phyloP scores from a whole-genome alignment of 1,140 invertebrate genomes.

The Halyomorpha halys region DNA sequence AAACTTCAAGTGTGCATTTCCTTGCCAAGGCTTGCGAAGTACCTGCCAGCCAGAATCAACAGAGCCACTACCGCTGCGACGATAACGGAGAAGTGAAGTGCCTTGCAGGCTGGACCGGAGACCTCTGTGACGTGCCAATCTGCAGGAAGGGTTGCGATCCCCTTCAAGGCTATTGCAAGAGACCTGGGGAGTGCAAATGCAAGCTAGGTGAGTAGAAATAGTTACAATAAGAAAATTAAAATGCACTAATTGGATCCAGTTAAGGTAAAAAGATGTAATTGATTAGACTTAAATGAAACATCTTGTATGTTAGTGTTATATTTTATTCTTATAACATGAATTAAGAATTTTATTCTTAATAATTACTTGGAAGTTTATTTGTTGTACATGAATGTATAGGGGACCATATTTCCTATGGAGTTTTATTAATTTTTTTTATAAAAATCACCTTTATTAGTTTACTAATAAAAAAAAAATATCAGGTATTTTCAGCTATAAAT shows the following conservation, averaged over 20 bases:
- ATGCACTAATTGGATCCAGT: not conserved
- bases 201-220: slow-evolving; percentile 53
- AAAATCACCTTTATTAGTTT: too few species aligned
- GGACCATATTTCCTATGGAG: too few species aligned
- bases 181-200: slow-evolving; percentile 72
- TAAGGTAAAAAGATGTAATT: too few species aligned
- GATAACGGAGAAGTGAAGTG: slow-evolving; percentile 86
- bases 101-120: slow-evolving; percentile 81
- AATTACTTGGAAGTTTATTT: too few species aligned
- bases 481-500: too few species aligned
- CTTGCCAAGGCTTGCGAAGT: slow-evolving; percentile 60
- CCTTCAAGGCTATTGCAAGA: slow-evolving; percentile 84
- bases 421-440: too few species aligned
- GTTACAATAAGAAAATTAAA: not conserved
- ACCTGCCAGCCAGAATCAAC: slow-evolving; percentile 71
- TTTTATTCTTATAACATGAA: too few species aligned
- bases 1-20: slow-evolving; percentile 12
- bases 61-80: slow-evolving; percentile 86
- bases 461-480: too few species aligned
- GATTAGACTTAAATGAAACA: too few species aligned
- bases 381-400: too few species aligned
- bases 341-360: too few species aligned
- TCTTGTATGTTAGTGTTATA: too few species aligned
- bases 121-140: slow-evolving; percentile 82
- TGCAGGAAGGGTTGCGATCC: slow-evolving; percentile 84